phyloP scores from a whole-genome alignment of 1,140 invertebrate species.

The Solenopsis fugax region DNA sequence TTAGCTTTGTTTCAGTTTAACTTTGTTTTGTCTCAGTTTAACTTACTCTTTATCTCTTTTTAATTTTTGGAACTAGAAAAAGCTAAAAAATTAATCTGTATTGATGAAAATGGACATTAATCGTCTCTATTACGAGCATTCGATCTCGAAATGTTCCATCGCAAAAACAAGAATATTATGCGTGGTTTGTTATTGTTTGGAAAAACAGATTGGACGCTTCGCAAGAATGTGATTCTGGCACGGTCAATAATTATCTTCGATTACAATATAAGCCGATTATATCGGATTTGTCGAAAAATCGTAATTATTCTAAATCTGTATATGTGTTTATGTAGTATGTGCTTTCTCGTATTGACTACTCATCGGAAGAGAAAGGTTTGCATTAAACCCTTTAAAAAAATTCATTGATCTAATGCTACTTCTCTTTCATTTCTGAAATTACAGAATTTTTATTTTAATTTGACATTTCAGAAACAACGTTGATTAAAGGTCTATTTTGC shows the following conservation, averaged over 20 bases:
- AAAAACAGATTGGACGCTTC: constrained; percentile 54
- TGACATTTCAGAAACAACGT: constrained; percentile 11
- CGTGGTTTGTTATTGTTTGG: constrained; percentile 8
- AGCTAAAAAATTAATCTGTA: too few species aligned
- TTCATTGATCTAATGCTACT: neutral
- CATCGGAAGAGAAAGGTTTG: constrained; percentile 68
- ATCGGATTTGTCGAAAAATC: constrained; percentile 52
- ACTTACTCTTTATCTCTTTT: too few species aligned
- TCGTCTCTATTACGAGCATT: neutral
- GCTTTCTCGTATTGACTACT: constrained; percentile 72
- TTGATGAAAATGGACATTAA: neutral
- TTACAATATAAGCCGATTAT: constrained; percentile 48
- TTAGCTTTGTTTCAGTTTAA: too few species aligned
- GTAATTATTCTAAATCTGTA: constrained; percentile 26
- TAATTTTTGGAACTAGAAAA: too few species aligned
- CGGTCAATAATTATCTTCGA: constrained; percentile 24
- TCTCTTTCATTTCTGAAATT: constrained; percentile 24
- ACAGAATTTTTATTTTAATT: constrained; percentile 13
- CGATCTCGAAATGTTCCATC: neutral
- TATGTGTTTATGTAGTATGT: neutral
- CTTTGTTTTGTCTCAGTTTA: too few species aligned
- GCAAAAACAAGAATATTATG: neutral
- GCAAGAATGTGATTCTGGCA: constrained; percentile 25
- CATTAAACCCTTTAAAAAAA: constrained; percentile 52
- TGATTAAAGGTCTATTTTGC: neutral